Conservation (phyloP, 2,888 invertebrate species). For the Geophilus truncorum region DNA sequence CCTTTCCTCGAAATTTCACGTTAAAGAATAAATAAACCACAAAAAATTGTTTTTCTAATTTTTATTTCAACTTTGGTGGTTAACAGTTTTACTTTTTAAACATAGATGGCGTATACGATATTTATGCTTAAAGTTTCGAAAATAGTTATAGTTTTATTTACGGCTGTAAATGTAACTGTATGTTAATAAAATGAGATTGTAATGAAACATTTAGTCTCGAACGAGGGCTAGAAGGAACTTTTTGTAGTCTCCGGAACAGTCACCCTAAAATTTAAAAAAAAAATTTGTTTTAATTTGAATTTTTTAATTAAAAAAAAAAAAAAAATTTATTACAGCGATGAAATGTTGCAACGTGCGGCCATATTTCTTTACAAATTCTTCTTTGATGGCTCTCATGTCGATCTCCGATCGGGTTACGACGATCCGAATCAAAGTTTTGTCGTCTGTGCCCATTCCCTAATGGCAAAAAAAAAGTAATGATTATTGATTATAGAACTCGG, state of each 20-base stretch:
- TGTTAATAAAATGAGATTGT: neutral
- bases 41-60: too few species aligned
- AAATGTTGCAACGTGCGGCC: slow-evolving; percentile 31
- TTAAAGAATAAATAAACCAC: too few species aligned
- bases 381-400: slow-evolving; percentile 35
- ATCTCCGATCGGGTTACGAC: slow-evolving; percentile 36
- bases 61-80: too few species aligned
- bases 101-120: too few species aligned
- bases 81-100: too few species aligned
- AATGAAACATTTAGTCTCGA: neutral
- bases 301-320: neutral
- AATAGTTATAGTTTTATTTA: too few species aligned
- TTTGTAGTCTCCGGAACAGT: slow-evolving; percentile 14
- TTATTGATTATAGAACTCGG: too few species aligned
- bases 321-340: slow-evolving; percentile 36
- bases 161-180: too few species aligned
- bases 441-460: slow-evolving; percentile 50
- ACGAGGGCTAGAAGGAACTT: slow-evolving; percentile 14
- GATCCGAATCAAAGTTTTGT: slow-evolving; percentile 50
- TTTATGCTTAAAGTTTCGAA: too few species aligned
- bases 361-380: slow-evolving; percentile 35
- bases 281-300: neutral
- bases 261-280: neutral
- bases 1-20: too few species aligned
- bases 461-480: neutral